Evolutionary conservation across 2,888 invertebrate genomes (phyloP), one percentile per base, ranked within the genome.

Genomic region (Acrobasis suavella): DNA sequence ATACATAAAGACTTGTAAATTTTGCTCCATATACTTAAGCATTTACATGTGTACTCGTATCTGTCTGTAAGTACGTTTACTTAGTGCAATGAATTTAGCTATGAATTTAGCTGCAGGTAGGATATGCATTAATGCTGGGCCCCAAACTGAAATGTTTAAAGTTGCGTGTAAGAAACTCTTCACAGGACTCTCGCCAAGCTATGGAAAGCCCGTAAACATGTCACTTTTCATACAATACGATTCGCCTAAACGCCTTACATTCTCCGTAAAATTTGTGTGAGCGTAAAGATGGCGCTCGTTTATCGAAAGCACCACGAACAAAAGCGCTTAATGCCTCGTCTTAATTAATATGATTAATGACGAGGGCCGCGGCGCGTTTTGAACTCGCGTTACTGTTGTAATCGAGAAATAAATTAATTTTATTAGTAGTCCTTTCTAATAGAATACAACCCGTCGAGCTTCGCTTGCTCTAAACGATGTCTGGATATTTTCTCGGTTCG

Each of bases 261-360:
- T 42, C 17, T 75, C 76, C 73, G 77, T 71, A 74, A 77, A 78
- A 81, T 80, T 79, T 77, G 80, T 80, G 74, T 69, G 72, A 76
- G 77, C 78, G 76, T 77, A 79, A 80, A 80, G 65, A 63, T 75
- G 74, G 72, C 75, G 69, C 77, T 73, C 85, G 81, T 87, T 88
- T 83, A 86, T 83, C 82, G 82, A 82, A 78, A 82, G 77, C 81
- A 78, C 81, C 82, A 80, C 84, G 84, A 88, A 91, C 91, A 90
- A 91, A 89, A 84, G 86, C 84, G 80, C 83, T 87, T 86, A 56
- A 85, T 76, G 78, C 82, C 85, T 87, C 87, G 86, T 92, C 91
- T 91, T 91, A 91, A 92, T 92, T 92, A 91, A 87, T 87, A 86
- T 92, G 91, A 92, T 92, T 90, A 87, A 92, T 91, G 91, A 86